Evolutionary conservation across 2,888 invertebrate genomes (phyloP).

Genomic region (Gisinianus flammeolus): DNA sequence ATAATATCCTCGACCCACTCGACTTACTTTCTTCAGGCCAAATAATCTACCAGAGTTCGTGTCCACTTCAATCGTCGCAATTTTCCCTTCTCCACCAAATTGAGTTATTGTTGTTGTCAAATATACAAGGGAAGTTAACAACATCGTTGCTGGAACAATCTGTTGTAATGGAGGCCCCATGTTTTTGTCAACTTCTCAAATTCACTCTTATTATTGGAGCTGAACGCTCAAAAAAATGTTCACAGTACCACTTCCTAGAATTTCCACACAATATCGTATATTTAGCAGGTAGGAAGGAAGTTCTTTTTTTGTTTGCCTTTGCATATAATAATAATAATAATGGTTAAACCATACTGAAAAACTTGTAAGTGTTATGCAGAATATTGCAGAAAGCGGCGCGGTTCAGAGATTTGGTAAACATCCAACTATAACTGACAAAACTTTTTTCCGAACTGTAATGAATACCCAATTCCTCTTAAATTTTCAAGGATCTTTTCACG

Average conservation of each 20-base stretch:
- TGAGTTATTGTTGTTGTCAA: neutral
- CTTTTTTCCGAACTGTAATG: too few species aligned
- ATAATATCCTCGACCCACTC: neutral
- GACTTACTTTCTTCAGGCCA: neutral
- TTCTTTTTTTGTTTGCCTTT: too few species aligned
- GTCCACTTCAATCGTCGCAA: neutral
- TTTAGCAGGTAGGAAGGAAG: too few species aligned
- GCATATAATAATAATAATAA: too few species aligned
- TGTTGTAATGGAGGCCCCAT: neutral
- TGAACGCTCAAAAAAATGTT: neutral
- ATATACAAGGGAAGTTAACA: conserved; percentile 9
- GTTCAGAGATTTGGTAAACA: too few species aligned
- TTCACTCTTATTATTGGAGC: neutral
- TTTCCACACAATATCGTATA: too few species aligned
- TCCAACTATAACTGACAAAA: too few species aligned
- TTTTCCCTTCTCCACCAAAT: neutral
- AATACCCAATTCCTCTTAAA: too few species aligned
- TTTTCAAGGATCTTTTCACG: too few species aligned
- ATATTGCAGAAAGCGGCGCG: too few species aligned
- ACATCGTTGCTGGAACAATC: conserved; percentile 9
- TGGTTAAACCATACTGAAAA: too few species aligned
- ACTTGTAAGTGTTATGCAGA: too few species aligned
- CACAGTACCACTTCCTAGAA: neutral
- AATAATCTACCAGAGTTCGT: neutral
- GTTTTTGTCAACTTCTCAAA: neutral